These are phyloP conservation scores for Nymphalis io DNA, from an alignment of 1,140 invertebrate genomes.

Conservation along the genomic window DNA sequence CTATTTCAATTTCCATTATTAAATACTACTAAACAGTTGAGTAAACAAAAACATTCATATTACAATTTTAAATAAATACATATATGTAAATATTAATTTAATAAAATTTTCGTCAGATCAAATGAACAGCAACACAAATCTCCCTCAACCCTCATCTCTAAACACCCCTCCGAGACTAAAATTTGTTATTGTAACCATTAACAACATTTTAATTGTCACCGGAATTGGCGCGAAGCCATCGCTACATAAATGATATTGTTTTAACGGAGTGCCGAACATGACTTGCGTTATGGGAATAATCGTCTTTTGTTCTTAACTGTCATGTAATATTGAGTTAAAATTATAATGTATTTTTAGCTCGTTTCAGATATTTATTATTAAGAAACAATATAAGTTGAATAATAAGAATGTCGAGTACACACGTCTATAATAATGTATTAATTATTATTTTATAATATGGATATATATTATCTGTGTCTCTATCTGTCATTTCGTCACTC, in stretches of 20 bases:
- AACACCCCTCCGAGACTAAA: slow-evolving; percentile 44
- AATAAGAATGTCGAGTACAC: too few species aligned
- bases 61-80: too few species aligned
- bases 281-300: slow-evolving; percentile 12
- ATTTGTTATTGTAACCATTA: slow-evolving; percentile 61
- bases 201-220: slow-evolving; percentile 52
- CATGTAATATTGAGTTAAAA: neutral
- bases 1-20: neutral
- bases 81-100: neutral
- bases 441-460: too few species aligned
- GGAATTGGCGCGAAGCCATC: slow-evolving; percentile 28
- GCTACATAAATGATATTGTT: slow-evolving; percentile 21
- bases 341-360: neutral
- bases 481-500: too few species aligned
- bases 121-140: slow-evolving; percentile 2
- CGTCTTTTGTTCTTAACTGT: neutral
- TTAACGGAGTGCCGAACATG: slow-evolving; percentile 30
- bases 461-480: too few species aligned
- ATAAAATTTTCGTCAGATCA: neutral
- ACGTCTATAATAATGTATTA: too few species aligned
- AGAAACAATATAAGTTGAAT: too few species aligned
- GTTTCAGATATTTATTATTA: too few species aligned
- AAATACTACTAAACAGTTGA: too few species aligned
- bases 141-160: slow-evolving; percentile 12
- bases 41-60: too few species aligned